These are phyloP conservation scores for Cepphus grylle DNA, from an alignment of 2,113 vertebrate genomes.

Conservation along the genomic window DNA sequence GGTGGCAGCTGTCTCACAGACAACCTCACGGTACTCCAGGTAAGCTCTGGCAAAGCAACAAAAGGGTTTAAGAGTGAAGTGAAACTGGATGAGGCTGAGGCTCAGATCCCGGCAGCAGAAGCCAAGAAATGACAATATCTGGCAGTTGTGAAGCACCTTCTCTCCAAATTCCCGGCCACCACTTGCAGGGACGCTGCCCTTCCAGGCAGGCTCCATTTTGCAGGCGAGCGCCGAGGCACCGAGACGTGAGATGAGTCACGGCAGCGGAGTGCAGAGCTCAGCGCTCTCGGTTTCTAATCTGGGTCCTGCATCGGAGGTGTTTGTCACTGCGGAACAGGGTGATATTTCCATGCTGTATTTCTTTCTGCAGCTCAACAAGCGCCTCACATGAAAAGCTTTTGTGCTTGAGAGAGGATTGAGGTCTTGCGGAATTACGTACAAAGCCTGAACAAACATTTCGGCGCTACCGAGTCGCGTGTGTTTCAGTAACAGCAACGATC, in stretches of 20 bases:
- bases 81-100: background rate
- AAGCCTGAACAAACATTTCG: background rate
- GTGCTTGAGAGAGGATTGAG: background rate
- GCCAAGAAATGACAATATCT: background rate
- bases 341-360: background rate
- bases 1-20: background rate
- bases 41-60: background rate
- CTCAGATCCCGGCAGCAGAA: background rate
- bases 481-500: background rate
- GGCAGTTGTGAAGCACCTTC: background rate
- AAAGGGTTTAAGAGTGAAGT: background rate
- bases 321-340: background rate
- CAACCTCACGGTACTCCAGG: background rate
- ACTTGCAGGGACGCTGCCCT: background rate
- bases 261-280: background rate
- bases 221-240: background rate
- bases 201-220: background rate
- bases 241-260: background rate
- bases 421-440: background rate
- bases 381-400: background rate
- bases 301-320: background rate
- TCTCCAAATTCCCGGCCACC: background rate
- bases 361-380: background rate
- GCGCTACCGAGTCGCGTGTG: accelerated
- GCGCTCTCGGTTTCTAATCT: background rate